Conservation (phyloP, 2,888 invertebrate species). For the Colletes collaris region DNA sequence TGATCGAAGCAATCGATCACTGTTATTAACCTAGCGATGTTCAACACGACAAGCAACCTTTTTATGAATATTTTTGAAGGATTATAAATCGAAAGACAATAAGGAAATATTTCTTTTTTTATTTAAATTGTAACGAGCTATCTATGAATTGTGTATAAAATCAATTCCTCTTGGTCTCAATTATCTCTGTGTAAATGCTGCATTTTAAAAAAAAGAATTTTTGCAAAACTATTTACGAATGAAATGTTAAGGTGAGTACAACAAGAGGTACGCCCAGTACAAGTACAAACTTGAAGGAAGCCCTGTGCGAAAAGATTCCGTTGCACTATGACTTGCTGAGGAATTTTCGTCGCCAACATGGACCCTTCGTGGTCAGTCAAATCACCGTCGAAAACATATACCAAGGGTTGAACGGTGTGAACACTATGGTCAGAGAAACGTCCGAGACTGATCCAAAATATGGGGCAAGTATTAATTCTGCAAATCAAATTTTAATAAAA, state of each 20-base stretch:
- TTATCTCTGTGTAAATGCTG: not conserved
- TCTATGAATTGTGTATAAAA: too few relatives aligned
- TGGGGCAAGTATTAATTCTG: slow-evolving; percentile 65
- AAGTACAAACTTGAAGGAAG: slow-evolving; percentile 76
- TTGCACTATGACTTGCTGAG: slow-evolving; percentile 75
- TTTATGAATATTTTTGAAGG: too few relatives aligned
- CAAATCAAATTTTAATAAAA: not conserved
- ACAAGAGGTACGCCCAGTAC: slow-evolving; percentile 75
- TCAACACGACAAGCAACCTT: too few relatives aligned
- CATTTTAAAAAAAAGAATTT: not conserved
- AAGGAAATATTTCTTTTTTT: too few relatives aligned
- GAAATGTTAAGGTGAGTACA: slow-evolving; percentile 58
- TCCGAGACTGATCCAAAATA: slow-evolving; percentile 71
- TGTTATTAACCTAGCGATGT: too few relatives aligned
- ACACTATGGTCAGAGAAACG: slow-evolving; percentile 74
- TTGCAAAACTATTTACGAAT: not conserved
- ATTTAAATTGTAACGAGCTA: too few relatives aligned
- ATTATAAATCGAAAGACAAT: too few relatives aligned
- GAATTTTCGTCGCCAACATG: slow-evolving; percentile 72
- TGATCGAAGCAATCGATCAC: too few relatives aligned
- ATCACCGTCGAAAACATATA: slow-evolving; percentile 77
- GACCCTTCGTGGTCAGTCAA: slow-evolving; percentile 69
- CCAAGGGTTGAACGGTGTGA: slow-evolving; percentile 72
- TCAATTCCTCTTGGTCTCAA: too few relatives aligned
- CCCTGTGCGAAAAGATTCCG: slow-evolving; percentile 77